A percentile compares a stretch with the other conserved stretches of the same genome.
Evolutionary conservation across 2,888 invertebrate species (phyloP).

Genomic region (Chrysopilus asiliformis): DNA sequence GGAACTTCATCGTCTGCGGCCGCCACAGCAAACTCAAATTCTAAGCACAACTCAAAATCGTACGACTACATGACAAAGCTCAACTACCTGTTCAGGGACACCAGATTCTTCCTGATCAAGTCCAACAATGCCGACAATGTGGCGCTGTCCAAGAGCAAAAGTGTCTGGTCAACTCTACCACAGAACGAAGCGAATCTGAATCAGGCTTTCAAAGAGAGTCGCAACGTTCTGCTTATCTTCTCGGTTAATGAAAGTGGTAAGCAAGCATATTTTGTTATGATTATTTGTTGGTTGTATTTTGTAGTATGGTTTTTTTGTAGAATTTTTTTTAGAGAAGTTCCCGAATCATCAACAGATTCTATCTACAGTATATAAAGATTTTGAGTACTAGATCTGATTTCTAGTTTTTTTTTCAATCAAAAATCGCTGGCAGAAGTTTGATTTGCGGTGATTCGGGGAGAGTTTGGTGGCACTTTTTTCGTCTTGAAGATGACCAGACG

Average conservation of each 20-base stretch:
- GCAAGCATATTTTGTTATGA: conserved; percentile 12
- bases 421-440: too few species aligned
- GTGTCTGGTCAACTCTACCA: conserved; percentile 95
- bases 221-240: conserved; percentile 90
- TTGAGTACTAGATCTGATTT: too few species aligned
- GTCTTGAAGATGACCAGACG: too few species aligned
- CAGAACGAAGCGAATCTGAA: conserved; percentile 94
- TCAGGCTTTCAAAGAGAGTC: conserved; percentile 81
- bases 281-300: too few species aligned
- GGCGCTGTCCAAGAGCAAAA: conserved; percentile 83
- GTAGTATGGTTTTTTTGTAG: too few species aligned
- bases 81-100: conserved; percentile 88
- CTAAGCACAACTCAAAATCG: conserved; percentile 41
- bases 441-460: too few species aligned
- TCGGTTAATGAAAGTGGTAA: conserved; percentile 90
- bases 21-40: conserved; percentile 16
- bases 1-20: conserved; percentile 8
- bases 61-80: conserved; percentile 80
- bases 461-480: too few species aligned
- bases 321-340: too few species aligned
- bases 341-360: too few species aligned
- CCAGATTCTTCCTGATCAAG: conserved; percentile 92
- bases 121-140: conserved; percentile 97
- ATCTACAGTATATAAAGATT: too few species aligned
- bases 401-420: too few species aligned